Evolutionary conservation across 2,797 vertebrate species (phyloP).

Genomic region (Chelon auratus): DNA sequence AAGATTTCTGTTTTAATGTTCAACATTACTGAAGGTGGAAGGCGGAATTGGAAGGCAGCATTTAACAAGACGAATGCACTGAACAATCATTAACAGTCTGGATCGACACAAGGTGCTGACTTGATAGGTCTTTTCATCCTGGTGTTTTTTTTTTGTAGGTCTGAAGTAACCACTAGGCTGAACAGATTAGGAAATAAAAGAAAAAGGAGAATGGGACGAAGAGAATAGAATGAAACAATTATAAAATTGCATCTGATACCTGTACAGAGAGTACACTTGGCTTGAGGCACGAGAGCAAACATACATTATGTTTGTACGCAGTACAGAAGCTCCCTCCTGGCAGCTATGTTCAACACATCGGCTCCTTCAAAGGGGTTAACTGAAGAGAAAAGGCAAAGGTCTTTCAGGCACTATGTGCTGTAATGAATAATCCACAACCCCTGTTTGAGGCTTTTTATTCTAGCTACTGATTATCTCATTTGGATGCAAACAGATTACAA

Average conservation of each 20-base stretch:
- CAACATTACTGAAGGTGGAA: constrained; percentile 30
- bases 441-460: constrained; percentile 29
- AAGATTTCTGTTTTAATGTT: constrained; percentile 23
- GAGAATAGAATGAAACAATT: constrained; percentile 30
- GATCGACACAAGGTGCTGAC: constrained; percentile 35
- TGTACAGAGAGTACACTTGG: constrained; percentile 59
- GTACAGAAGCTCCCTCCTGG: constrained; percentile 52
- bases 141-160: constrained; percentile 7
- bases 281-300: constrained; percentile 55
- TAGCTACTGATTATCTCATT: constrained; percentile 78
- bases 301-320: constrained; percentile 48
- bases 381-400: constrained; percentile 72
- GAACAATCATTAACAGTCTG: constrained; percentile 39
- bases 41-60: constrained; percentile 36
- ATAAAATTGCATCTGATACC: constrained; percentile 34
- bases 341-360: constrained; percentile 64
- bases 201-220: constrained; percentile 39
- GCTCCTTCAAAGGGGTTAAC: constrained; percentile 58
- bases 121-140: background rate
- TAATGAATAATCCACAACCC: constrained; percentile 57
- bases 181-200: constrained; percentile 35
- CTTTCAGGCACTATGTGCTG: constrained; percentile 77
- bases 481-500: constrained; percentile 77
- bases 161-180: constrained; percentile 39
- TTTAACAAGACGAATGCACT: constrained; percentile 38